Evolutionary conservation across 2,113 vertebrate genomes (phyloP), one percentile per base, ranked within the genome.

Genomic region (Eurystomus gularis): DNA sequence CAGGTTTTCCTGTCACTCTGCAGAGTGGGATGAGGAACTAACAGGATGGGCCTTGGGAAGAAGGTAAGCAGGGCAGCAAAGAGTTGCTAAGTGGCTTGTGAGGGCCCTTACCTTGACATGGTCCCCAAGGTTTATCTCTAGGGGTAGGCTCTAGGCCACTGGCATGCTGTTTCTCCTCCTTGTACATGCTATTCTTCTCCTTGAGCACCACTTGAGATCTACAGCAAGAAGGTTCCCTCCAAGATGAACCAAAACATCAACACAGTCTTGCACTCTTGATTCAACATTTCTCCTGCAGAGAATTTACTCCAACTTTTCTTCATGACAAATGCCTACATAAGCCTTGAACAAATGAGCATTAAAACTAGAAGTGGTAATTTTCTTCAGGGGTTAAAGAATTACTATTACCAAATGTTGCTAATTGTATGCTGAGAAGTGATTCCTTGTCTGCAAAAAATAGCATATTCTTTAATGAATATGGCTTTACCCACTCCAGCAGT

Each of bases 171-270:
- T 16, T 92, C 42, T 94, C 37, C 51, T 76, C 49, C 83, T 73
- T 1, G 8, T n/a, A 72, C 1, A 0, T 52, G 37, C 72, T 87
- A 61, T 75, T 92, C 82, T 65, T 84, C 61, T 28, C 31, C 57
- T 71, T 13, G 35, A 95, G 84, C 91, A 60, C 92, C 81, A 61
- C 77, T 93, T 90, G 18, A 89, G 61, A 91, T 31, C 42, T 87
- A 46, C 44, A 42, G 52, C 77, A 94, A 82, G 58, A 78, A 66
- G 29, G 48, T 79, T 24, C 35, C 39, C 78, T 85, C 93, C 70
- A 64, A 85, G 65, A 66, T 35, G 88, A 79, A 61, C 77, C 7
- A 2, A 89, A 83, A 78, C 35, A 82, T 76, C 86, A 79, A 68
- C 69, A 33, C 39, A 48, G 2, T 28, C 61, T 71, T 68, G 48